Evolutionary conservation across 1,140 invertebrate species (phyloP), one percentile per base, ranked within the genome.

Genomic region (Nebria ingens): DNA sequence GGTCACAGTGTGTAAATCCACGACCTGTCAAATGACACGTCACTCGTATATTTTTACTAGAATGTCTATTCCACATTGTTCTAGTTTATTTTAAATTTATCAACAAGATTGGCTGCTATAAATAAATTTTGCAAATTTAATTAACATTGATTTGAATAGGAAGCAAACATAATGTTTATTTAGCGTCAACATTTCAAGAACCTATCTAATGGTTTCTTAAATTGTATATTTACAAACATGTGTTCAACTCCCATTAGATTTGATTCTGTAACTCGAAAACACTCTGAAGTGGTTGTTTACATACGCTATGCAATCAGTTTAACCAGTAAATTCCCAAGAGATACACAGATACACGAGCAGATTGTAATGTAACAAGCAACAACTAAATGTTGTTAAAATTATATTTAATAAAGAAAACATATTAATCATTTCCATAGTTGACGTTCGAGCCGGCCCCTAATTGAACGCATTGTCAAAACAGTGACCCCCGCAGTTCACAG

Each of bases 361-460:
- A 6, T 6, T 29, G 25, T 29, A 29, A 6, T 17, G 40, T 45
- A 45, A 45, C 40, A 45, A 45, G 40, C 9, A 45, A 45, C 4
- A n/a, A n/a, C n/a, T 45, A 45, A 45, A 45, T 45, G 40, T 45
- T 45, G 40, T 45, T 45, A 45, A 45, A 45, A 45, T 17, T 9
- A 12, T 45, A 45, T 45, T 45, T 45, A 45, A 45, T 45, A 45
- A 45, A 45, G 40, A 45, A 45, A 45, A 45, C 40, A 45, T 45
- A 45, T 45, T 45, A 45, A 45, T 45, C 40, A 45, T 17, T 12
- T 9, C 9, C 6, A n/a, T 45, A 17, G 9, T 45, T 45, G 40
- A 45, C 40, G 17, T 45, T 45, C 15, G 40, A 45, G 40, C 40
- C 40, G 6, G 40, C 40, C 40, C 15, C 40, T 45, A 45, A 45